Evolutionary conservation across 2,888 invertebrate genomes (phyloP).

Genomic region (Acrocyrtus sp.): DNA sequence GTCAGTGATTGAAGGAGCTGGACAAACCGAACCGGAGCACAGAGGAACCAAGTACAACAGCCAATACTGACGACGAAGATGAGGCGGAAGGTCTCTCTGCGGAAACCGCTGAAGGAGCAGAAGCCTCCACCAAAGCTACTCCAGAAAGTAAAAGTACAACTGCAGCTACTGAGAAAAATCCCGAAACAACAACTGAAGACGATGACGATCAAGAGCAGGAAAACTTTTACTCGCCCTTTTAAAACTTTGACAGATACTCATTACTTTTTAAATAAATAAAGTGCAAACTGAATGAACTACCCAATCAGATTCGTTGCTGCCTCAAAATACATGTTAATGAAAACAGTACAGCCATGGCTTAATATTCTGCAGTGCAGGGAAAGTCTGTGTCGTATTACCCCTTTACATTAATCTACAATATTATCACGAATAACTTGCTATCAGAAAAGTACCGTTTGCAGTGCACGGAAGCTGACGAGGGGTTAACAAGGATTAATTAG

Average conservation of each 20-base stretch:
- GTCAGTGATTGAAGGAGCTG: constrained; percentile 2
- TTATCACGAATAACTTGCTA: too few relatives aligned
- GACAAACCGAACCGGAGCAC: constrained; percentile 15
- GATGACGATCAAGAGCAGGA: constrained; percentile 32
- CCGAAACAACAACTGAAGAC: constrained; percentile 15
- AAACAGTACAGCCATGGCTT: too few relatives aligned
- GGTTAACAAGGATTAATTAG: constrained; percentile 29
- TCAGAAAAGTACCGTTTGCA: background rate
- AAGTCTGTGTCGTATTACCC: too few relatives aligned
- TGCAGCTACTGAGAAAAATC: background rate
- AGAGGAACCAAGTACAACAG: constrained; percentile 1
- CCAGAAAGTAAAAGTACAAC: background rate
- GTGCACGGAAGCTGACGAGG: background rate
- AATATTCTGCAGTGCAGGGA: too few relatives aligned
- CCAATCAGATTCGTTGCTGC: too few relatives aligned
- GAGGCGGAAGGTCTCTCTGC: constrained; percentile 8
- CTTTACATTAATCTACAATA: too few relatives aligned
- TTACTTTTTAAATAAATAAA: too few relatives aligned
- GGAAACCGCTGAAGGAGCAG: constrained; percentile 3
- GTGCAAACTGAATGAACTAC: too few relatives aligned
- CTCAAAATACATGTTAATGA: too few relatives aligned
- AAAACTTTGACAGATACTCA: too few relatives aligned
- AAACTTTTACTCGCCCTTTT: too few relatives aligned
- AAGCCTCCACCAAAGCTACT: background rate
- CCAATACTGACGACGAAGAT: constrained; percentile 16